Conservation (phyloP, 1,140 invertebrate genomes). For the Drosophila jambulina region DNA sequence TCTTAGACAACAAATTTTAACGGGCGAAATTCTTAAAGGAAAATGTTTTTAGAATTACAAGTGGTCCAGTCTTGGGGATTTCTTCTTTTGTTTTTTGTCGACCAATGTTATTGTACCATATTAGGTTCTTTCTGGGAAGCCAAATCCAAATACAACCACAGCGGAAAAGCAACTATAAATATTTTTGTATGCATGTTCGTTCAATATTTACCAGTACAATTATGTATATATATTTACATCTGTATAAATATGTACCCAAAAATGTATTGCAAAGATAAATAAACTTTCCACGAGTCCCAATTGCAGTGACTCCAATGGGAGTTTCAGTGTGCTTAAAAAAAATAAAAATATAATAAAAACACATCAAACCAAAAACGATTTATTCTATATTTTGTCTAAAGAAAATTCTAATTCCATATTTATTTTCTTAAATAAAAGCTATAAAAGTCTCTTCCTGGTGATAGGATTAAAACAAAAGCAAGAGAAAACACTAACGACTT, state of each 20-base stretch:
- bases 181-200: slow-evolving; percentile 62
- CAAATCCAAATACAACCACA: slow-evolving; percentile 45
- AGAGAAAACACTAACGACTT: too few relatives aligned
- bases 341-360: slow-evolving; percentile 1
- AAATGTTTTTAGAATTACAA: neutral
- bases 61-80: neutral
- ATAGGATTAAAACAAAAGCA: too few relatives aligned
- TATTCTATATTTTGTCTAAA: neutral
- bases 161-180: slow-evolving; percentile 35
- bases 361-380: neutral
- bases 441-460: neutral
- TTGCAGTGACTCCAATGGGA: slow-evolving; percentile 4
- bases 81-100: slow-evolving; percentile 4
- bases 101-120: slow-evolving; percentile 64
- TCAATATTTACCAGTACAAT: slow-evolving; percentile 43
- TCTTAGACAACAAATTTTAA: neutral
- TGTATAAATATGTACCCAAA: slow-evolving; percentile 37
- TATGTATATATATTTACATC: slow-evolving; percentile 19
- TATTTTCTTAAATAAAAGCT: neutral
- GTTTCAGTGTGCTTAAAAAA: slow-evolving; percentile 9
- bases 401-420: neutral
- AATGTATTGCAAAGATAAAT: slow-evolving; percentile 43
- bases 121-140: slow-evolving; percentile 67
- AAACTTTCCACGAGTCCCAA: slow-evolving; percentile 13
- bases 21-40: neutral